Base-by-base conservation (phyloP, 2,797 vertebrate species). In the Silurus aristotelis region DNA sequence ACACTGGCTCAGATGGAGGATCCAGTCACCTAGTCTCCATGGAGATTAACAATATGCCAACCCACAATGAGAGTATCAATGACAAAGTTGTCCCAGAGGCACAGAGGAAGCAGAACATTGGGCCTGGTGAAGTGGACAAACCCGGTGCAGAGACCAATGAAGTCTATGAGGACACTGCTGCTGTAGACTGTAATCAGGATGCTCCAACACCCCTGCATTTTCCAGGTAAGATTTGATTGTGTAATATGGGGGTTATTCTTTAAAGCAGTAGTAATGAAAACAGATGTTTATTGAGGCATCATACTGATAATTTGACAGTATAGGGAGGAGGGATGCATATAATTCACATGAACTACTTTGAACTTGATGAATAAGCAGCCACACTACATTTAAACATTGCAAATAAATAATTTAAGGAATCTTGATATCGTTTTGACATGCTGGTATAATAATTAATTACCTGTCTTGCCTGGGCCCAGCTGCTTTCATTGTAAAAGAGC, bases 81-180 rank as follows among this genome's bases (percentile, higher is more conserved):
- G 89, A 93, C 86, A 95, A 90, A 82, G 85, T 80, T 15, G 92
- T 91, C 66, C 91, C 95, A 0, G 93, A 92, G 83, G 92, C 85
- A 64, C 91, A 93, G 76, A 86, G 91, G 83, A 93, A 91, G 87
- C 92, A 89, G 27, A 81, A 48, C 58, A 48, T 89, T 58, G 92
- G 89, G 0, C 88, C 90, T 27, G 89, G 91, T 70, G 94, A 90
- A 38, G 90, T 89, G 12, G 94, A 94, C 64, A 93, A 93, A 86
- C 83, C 87, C 55, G 94, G 94, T 85, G 95, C 96, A 87, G 96
- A 98, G 94, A 98, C 96, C 89, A 99, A 98, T 61, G 97, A 99
- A 93, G 97, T 99, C 88, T 99, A 97, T 66, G 95, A 97, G 86
- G 95, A 95, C 89, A 90, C 95, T 14, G 91, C 94, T n/a, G 91